Percentiles rank a stretch among this genome's conserved stretches.
These are phyloP conservation scores for Heliconius hewitsoni DNA, from an alignment of 1,140 invertebrate species.

Conservation along the genomic window DNA sequence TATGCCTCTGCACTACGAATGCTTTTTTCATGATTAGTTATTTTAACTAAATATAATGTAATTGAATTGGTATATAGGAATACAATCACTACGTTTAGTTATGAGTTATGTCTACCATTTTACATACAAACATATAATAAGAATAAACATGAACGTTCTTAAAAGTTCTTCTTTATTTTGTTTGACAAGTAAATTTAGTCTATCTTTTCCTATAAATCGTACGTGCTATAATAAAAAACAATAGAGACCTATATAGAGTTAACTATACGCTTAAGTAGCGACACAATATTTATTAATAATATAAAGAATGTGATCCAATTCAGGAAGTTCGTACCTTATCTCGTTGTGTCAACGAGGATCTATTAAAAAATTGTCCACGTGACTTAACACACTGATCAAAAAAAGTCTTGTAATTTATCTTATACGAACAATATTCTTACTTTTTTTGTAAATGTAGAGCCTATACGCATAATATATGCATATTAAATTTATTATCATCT, in stretches of 20 bases:
- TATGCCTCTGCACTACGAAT: too few relatives aligned
- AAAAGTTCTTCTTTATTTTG: too few relatives aligned
- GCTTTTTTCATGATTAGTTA: background rate
- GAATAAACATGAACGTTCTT: too few relatives aligned
- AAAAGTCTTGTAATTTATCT: background rate
- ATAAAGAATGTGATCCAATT: constrained; percentile 14
- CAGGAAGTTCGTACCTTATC: constrained; percentile 35
- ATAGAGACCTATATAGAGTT: too few relatives aligned
- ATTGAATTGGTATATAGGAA: background rate
- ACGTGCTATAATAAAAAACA: too few relatives aligned
- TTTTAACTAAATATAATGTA: background rate
- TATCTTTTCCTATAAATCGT: too few relatives aligned
- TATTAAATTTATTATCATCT: background rate
- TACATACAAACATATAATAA: background rate
- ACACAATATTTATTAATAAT: constrained; percentile 9
- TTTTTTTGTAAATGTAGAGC: background rate
- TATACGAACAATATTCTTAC: background rate
- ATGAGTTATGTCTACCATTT: background rate
- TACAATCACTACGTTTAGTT: background rate
- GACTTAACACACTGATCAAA: constrained; percentile 27
- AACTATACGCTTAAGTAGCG: background rate
- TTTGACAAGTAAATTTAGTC: too few relatives aligned
- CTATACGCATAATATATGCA: background rate
- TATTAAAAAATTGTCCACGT: constrained; percentile 30
- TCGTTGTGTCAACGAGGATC: constrained; percentile 35